Percentiles rank a stretch among this genome's conserved stretches.
Conservation (phyloP, 2,797 vertebrate genomes). For the Champsocephalus esox region DNA sequence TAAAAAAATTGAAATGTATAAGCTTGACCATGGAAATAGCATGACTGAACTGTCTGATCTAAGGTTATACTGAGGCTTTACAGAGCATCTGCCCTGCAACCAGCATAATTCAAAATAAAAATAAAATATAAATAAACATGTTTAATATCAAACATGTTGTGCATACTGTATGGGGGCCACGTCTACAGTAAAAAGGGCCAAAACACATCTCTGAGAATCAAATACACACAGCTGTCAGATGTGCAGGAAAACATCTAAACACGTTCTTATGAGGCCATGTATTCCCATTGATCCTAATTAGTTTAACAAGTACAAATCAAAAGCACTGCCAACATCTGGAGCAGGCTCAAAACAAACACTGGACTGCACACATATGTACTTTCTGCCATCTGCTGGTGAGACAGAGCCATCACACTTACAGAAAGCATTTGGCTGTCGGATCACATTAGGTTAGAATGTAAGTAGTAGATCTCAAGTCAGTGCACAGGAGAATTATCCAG, state of each 20-base stretch:
- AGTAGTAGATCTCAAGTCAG: conserved; percentile 10
- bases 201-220: conserved; percentile 7
- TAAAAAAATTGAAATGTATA: not conserved
- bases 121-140: no score
- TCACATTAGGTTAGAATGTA: not conserved
- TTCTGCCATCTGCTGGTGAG: conserved; percentile 81
- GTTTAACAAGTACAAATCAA: conserved; percentile 32
- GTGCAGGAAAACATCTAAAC: conserved; percentile 26
- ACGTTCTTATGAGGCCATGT: conserved; percentile 23
- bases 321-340: conserved; percentile 40
- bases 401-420: conserved; percentile 16
- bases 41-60: not conserved
- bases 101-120: not conserved
- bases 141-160: not conserved
- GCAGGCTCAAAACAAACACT: not conserved
- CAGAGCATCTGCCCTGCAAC: not conserved
- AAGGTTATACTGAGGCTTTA: not conserved
- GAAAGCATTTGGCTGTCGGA: no score
- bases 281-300: conserved; percentile 32
- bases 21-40: not conserved
- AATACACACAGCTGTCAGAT: conserved; percentile 39
- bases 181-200: not conserved
- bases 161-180: not conserved
- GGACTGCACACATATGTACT: conserved; percentile 35
- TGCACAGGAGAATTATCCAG: conserved; percentile 3